Percentiles rank a stretch among this genome's conserved stretches.
phyloP scores from a whole-genome alignment of 2,888 invertebrate species.

The Stomorhina lunata region DNA sequence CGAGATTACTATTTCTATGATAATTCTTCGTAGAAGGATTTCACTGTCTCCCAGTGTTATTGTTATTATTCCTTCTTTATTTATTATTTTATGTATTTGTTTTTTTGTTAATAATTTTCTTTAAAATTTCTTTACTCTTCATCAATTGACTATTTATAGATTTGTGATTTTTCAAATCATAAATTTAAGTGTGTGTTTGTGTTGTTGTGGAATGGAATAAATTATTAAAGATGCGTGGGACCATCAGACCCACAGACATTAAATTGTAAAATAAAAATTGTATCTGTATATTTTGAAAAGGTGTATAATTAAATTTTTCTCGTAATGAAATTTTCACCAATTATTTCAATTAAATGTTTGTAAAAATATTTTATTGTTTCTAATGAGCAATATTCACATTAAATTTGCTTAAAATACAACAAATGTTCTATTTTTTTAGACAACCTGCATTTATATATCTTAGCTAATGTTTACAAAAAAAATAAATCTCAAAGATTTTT shows the following conservation, averaged over 20 bases:
- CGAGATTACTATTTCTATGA: background rate
- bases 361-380: background rate
- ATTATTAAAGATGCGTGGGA: constrained; percentile 60
- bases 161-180: constrained; percentile 50
- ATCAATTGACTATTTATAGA: constrained; percentile 54
- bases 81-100: background rate
- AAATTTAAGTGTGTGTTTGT: constrained; percentile 39
- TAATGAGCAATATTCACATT: background rate
- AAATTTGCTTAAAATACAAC: background rate
- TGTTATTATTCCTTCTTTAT: background rate
- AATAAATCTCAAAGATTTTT: too few species aligned
- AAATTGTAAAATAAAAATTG: constrained; percentile 6
- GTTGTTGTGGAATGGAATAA: constrained; percentile 32
- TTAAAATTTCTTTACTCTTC: constrained; percentile 40
- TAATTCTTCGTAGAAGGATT: background rate
- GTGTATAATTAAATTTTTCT: constrained; percentile 8
- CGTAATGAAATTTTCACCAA: background rate
- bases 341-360: background rate
- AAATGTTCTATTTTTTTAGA: background rate
- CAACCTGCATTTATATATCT: too few species aligned
- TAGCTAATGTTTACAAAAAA: too few species aligned
- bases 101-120: background rate
- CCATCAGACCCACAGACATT: constrained; percentile 36
- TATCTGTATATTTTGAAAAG: background rate
- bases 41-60: constrained; percentile 4